phyloP scores from a whole-genome alignment of 2,888 invertebrate species.

The Luffia ferchaultella region DNA sequence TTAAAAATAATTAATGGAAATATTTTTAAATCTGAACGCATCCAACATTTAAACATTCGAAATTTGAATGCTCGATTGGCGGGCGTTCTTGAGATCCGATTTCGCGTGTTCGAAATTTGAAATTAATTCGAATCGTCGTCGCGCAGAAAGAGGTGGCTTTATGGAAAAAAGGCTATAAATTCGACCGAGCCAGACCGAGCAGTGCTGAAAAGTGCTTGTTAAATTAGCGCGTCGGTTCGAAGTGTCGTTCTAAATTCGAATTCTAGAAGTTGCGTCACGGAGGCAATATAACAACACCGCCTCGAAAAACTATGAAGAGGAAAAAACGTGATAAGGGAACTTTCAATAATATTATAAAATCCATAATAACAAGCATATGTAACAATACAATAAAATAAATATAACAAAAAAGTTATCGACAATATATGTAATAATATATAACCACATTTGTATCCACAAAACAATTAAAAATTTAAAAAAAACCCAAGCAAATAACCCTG shows the following conservation, averaged over 20 bases:
- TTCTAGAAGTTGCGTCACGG: neutral
- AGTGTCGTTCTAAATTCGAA: neutral
- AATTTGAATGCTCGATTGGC: neutral
- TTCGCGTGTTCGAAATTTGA: too few relatives aligned
- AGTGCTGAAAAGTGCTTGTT: too few relatives aligned
- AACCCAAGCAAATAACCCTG: conserved; percentile 38
- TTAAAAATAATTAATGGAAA: conserved; percentile 13
- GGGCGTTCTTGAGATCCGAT: neutral
- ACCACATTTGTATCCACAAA: conserved; percentile 25
- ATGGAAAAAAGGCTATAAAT: too few relatives aligned
- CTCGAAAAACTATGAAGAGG: conserved; percentile 53
- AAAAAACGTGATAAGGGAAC: conserved; percentile 40
- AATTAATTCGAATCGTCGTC: too few relatives aligned
- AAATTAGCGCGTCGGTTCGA: too few relatives aligned
- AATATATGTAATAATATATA: conserved; percentile 29
- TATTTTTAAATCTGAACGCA: neutral
- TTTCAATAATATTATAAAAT: conserved; percentile 12
- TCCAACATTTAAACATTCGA: neutral
- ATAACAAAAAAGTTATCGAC: conserved; percentile 31
- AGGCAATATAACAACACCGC: neutral
- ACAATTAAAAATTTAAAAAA: conserved; percentile 27
- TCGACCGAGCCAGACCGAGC: too few relatives aligned
- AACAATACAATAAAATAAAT: conserved; percentile 35
- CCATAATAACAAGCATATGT: conserved; percentile 15
- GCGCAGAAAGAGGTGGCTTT: too few relatives aligned